Base-by-base conservation (phyloP, 2,888 invertebrate genomes). In the Trilocha varians region DNA sequence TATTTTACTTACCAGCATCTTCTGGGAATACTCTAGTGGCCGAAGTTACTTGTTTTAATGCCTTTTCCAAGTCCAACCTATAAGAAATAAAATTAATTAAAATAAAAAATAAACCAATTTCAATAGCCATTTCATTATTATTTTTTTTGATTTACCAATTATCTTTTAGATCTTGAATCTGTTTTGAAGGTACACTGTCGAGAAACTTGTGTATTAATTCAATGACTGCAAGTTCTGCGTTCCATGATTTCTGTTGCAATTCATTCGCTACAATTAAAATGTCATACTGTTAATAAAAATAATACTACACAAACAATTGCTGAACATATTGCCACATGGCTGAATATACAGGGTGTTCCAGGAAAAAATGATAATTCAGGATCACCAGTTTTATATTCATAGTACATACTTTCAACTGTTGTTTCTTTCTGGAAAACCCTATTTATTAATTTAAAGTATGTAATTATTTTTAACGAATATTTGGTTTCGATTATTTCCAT, bases 181-280 rank as follows among this genome's bases (percentile, higher is more conserved):
- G 87, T 46, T 87, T 88, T 46, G 88, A 88, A 46, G 80, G 88
- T 40, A 90, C 88, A 25, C 89, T 87, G 17, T 87, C 87, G 45
- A 94, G 78, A 59, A 95, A 94, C 73, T 92, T 91, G 52, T 93
- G 88, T 16, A 95, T 91, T 25, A 96, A 85, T 53, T 92, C 92
- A 34, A 91, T 90, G 0, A 93, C 93, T 17, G 94, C 91, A 47
- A 90, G 88, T 75, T 95, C 95, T 16, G 91, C 91, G 47, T 83
- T 85, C 68, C 70, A 78, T 1, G 84, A 85, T 45, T 82, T 83
- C 43, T 76, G 71, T 50, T 86, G 85, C 37, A 85, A 59, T 13
- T 82, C 82, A 9, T 47, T 45, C 1, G 78, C 85, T 85, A 40
- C 6, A 56, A 57, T 37, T 39, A 25, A 11, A 25, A n/a, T 25